Evolutionary conservation across 53 echinoderm and acorn worm genomes (phyloP), one percentile per base, ranked within the genome.

Genomic region (Astropecten irregularis): DNA sequence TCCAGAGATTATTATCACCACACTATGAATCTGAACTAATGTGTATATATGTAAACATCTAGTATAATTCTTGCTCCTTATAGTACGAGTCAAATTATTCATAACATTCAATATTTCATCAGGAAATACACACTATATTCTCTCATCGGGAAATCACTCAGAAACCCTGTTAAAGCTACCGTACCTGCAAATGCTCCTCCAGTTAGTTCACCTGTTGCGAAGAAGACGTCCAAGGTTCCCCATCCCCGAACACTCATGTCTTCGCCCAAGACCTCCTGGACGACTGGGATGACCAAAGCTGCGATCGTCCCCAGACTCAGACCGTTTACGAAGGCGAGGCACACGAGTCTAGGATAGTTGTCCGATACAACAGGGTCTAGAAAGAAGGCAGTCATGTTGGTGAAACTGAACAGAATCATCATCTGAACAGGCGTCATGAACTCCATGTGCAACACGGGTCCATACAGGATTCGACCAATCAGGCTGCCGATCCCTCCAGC

Each of bases 181-280:
- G 4, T 30, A 86, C 87, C 87, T 77, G 87, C 68, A 30, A 86
- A 11, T 56, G 67, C 77, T 21, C 86, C 86, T 37, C 86, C 86
- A 13, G 55, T 40, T 6, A 77, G 53, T 56, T 86, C 86, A 14
- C 86, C 86, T 0, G 77, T 20, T 14, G 77, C 63, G 21, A 74
- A 85, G 15, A 52, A 74, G 29, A 73, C 49, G 10, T 36, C 48
- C 26, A 66, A 23, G 8, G 70, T 20, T 9, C 74, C 86, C 53
- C 73, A 39, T 3, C 74, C 86, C 30, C 28, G 70, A 40, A 74
- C 76, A 23, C 52, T 56, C 52, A 62, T 32, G 21, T 73, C 73
- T 15, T 39, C 32, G 7, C 51, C 54, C 50, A 85, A 51, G 39
- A 56, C 58, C 54, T 85, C 64, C 26, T 53, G 58, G 52, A 65